A percentile compares a stretch with the other conserved stretches of the same genome.
These are phyloP conservation scores for Carassius gibelio DNA, from an alignment of 2,113 vertebrate genomes.

Conservation along the genomic window DNA sequence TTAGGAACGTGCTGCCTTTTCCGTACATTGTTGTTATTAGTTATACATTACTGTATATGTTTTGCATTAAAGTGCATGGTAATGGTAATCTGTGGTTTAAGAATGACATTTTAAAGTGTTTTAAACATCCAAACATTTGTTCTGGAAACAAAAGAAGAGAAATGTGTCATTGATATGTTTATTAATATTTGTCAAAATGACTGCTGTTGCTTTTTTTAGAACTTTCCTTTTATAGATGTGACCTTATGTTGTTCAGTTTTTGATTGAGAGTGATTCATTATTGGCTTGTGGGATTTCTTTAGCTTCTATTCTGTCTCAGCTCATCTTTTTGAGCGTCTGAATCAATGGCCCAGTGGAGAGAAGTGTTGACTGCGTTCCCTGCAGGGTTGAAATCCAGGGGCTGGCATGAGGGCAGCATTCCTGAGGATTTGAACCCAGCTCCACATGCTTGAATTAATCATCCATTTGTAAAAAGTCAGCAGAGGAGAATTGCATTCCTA, in stretches of 20 bases:
- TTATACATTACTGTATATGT: background rate
- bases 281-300: slow-evolving; percentile 3
- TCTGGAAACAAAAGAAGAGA: background rate
- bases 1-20: slow-evolving; percentile 1
- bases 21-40: background rate
- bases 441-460: slow-evolving; percentile 98
- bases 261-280: background rate
- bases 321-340: slow-evolving; percentile 17
- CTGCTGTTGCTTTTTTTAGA: background rate
- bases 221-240: background rate
- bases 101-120: background rate
- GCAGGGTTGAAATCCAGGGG: slow-evolving; percentile 82
- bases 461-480: slow-evolving; percentile 80
- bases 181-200: background rate
- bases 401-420: slow-evolving; percentile 88
- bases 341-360: slow-evolving; percentile 23
- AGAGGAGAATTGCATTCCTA: slow-evolving; percentile 90
- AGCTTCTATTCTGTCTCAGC: slow-evolving; percentile 8
- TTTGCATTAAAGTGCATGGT: slow-evolving; percentile 18
- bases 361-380: slow-evolving; percentile 77
- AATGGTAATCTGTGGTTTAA: background rate
- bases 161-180: background rate
- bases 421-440: slow-evolving; percentile 92
- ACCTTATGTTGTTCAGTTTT: background rate
- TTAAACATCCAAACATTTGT: background rate